Evolutionary conservation across 2,888 invertebrate genomes (phyloP), one percentile per base, ranked within the genome.

Genomic region (Fragum whitleyi): DNA sequence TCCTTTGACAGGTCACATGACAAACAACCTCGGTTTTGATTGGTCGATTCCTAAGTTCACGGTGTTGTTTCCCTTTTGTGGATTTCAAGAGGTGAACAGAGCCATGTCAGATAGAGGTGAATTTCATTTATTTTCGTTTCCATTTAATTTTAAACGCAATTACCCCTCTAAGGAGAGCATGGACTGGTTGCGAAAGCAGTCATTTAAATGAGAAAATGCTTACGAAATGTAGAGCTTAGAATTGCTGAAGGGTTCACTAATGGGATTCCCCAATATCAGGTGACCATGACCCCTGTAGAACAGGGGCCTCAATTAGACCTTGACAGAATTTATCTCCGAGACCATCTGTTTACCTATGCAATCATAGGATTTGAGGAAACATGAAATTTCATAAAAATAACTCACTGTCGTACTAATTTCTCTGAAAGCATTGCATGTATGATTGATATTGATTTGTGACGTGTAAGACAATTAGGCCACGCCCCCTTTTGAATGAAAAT

Each of bases 401-500:
- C n/a, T n/a, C n/a, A n/a, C n/a, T n/a, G n/a, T n/a, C n/a, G n/a
- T n/a, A n/a, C n/a, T n/a, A n/a, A n/a, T n/a, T n/a, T n/a, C n/a
- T n/a, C n/a, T n/a, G n/a, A n/a, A n/a, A n/a, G n/a, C n/a, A n/a
- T n/a, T n/a, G n/a, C n/a, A n/a, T n/a, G n/a, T n/a, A n/a, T 23
- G 57, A 23, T 57, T 57, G 9, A 21, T 23, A 57, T 3, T 36
- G 32, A 36, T 36, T 36, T 36, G 32, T 57, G 57, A 57, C 57
- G 28, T 26, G 26, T 57, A 19, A 3, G 23, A 5, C 28, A 26
- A 19, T 32, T 57, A 57, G 68, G 65, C 77, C 77, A 67, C 72
- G 77, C 72, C 77, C 76, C 70, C 69, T 29, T n/a, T 19, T 23
- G 29, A 36, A 42, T 69, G 42, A 77, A 77, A 77, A 32, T 67